phyloP scores from a whole-genome alignment of 2,797 vertebrate species.

The Remorina albescens region DNA sequence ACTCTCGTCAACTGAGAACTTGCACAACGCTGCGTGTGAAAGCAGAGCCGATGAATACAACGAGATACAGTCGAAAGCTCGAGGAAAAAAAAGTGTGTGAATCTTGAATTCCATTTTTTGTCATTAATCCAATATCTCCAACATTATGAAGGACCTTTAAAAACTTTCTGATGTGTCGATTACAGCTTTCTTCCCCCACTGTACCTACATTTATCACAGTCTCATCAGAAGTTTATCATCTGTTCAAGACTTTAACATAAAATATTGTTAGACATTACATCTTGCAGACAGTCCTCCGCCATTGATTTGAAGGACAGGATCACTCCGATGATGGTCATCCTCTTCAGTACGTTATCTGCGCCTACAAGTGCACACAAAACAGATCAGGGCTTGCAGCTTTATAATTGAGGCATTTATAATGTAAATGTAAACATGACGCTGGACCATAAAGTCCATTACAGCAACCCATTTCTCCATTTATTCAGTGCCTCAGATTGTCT shows the following conservation, averaged over 20 bases:
- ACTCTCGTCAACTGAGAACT: no score
- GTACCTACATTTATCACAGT: neutral
- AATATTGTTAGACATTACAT: conserved; percentile 78
- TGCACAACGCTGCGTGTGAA: no score
- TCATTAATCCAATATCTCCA: neutral
- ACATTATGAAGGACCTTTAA: neutral
- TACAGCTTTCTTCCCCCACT: neutral
- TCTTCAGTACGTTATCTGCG: conserved; percentile 91
- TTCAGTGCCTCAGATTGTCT: neutral
- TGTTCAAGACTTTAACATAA: neutral
- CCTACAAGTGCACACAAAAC: conserved; percentile 77
- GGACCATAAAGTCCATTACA: neutral
- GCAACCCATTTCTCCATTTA: neutral
- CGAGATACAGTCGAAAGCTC: no score
- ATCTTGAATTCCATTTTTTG: no score
- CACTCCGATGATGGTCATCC: conserved; percentile 88
- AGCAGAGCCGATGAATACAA: no score
- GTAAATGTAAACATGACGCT: neutral
- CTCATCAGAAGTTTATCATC: neutral
- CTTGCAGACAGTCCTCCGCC: conserved; percentile 83
- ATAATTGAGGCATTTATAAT: neutral
- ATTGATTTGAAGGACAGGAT: conserved; percentile 77
- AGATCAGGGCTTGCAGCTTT: neutral
- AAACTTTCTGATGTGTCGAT: neutral
- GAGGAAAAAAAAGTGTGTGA: neutral